These are phyloP conservation scores for Cherax destructor DNA, from an alignment of 1,140 invertebrate species.

Conservation along the genomic window DNA sequence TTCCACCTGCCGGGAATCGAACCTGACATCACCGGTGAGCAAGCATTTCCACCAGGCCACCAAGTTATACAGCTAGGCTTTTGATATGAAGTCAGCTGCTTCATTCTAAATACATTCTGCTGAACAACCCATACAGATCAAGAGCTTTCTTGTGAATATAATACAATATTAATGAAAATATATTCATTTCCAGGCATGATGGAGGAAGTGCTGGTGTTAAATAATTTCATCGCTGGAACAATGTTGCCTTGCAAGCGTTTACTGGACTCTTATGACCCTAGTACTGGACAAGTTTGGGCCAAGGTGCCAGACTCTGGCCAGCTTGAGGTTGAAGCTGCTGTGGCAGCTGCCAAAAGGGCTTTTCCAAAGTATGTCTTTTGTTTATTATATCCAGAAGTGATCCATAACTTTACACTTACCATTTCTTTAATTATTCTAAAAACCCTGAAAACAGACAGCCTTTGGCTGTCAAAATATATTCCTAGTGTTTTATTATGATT, in stretches of 20 bases:
- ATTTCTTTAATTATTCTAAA: too few relatives aligned
- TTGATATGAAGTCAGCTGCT: too few relatives aligned
- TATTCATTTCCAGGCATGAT: neutral
- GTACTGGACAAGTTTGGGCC: constrained; percentile 77
- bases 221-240: constrained; percentile 78
- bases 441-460: neutral
- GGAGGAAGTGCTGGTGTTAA: constrained; percentile 46
- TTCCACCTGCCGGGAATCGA: too few relatives aligned
- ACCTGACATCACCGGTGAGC: too few relatives aligned
- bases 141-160: too few relatives aligned
- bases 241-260: constrained; percentile 74
- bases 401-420: too few relatives aligned
- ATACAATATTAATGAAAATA: neutral
- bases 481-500: neutral
- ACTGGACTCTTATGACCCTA: constrained; percentile 76
- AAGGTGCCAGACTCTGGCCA: constrained; percentile 77
- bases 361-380: constrained; percentile 73
- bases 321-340: constrained; percentile 61
- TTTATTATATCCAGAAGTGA: neutral
- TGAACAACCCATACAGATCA: too few relatives aligned
- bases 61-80: too few relatives aligned
- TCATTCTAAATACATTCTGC: too few relatives aligned
- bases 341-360: constrained; percentile 74
- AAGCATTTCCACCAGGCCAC: too few relatives aligned
- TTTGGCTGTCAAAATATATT: neutral